Conservation (phyloP, 2,797 vertebrate genomes). For the Ataeniobius toweri region DNA sequence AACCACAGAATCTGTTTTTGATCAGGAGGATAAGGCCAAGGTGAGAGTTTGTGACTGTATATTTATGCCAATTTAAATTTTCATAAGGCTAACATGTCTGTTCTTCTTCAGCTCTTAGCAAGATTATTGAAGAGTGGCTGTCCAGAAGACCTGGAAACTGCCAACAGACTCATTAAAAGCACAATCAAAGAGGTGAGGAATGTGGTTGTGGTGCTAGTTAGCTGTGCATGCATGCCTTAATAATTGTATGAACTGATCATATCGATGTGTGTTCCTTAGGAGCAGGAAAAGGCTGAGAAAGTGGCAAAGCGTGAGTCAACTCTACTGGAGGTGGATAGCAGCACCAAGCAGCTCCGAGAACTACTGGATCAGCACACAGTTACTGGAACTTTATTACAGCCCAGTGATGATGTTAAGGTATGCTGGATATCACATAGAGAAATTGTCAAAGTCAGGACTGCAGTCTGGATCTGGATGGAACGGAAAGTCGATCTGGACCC, state of each 20-base stretch:
- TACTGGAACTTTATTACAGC: slow-evolving; percentile 47
- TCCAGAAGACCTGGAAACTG: slow-evolving; percentile 87
- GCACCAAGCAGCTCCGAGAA: slow-evolving; percentile 72
- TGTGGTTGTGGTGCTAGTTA: neutral
- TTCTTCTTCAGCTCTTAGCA: slow-evolving; percentile 80
- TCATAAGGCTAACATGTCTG: slow-evolving; percentile 14
- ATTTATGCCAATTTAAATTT: neutral
- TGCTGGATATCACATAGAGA: neutral
- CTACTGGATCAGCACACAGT: slow-evolving; percentile 69
- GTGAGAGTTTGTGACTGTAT: slow-evolving; percentile 58
- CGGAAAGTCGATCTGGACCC: neutral
- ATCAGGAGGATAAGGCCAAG: slow-evolving; percentile 90
- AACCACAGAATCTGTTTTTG: slow-evolving; percentile 86
- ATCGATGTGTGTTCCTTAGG: slow-evolving; percentile 66
- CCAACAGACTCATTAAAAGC: slow-evolving; percentile 91
- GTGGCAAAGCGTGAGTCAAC: slow-evolving; percentile 74
- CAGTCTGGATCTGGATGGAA: neutral
- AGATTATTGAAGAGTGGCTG: slow-evolving; percentile 85
- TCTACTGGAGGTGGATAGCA: slow-evolving; percentile 83
- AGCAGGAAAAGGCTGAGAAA: slow-evolving; percentile 87
- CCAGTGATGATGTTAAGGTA: slow-evolving; percentile 81
- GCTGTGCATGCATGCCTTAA: neutral
- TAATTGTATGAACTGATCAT: neutral
- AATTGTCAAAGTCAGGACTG: neutral
- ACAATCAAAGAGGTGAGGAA: slow-evolving; percentile 85